These are phyloP conservation scores for Polia nebulosa DNA, from an alignment of 2,888 invertebrate genomes.

Conservation along the genomic window DNA sequence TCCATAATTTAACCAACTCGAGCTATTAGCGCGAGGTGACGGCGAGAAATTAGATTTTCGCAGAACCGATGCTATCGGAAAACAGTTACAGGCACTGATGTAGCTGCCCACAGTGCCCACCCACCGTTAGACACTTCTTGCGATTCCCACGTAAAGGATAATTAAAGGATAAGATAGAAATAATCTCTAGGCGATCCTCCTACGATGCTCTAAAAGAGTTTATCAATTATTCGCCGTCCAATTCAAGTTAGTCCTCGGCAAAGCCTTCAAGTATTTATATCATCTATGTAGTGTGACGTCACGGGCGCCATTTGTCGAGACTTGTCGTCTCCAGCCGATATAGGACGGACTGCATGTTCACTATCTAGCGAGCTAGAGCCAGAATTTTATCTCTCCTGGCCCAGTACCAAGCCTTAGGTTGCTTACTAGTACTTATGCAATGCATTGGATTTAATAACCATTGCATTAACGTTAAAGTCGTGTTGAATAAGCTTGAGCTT, in stretches of 20 bases:
- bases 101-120: neutral
- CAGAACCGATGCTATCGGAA: constrained; percentile 20
- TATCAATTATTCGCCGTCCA: constrained; percentile 26
- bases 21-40: neutral
- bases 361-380: constrained; percentile 17
- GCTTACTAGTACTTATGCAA: constrained; percentile 35
- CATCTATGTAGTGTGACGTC: constrained; percentile 51
- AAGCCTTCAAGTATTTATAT: constrained; percentile 40
- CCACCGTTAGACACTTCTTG: constrained; percentile 4
- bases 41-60: constrained; percentile 23
- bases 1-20: constrained; percentile 17
- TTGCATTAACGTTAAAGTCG: constrained; percentile 31
- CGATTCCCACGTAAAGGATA: constrained; percentile 1
- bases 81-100: constrained; percentile 23
- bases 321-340: constrained; percentile 56
- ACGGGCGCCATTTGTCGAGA: constrained; percentile 63
- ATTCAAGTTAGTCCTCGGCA: constrained; percentile 45
- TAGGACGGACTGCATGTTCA: constrained; percentile 53
- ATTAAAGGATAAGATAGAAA: neutral
- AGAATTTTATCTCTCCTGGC: constrained; percentile 50
- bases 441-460: constrained; percentile 33
- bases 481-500: constrained; percentile 7
- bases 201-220: neutral
- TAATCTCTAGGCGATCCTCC: neutral
- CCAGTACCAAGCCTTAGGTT: constrained; percentile 37